Conservation (phyloP, 2,113 vertebrate species). For the Rhinolophus ferrumequinum region DNA sequence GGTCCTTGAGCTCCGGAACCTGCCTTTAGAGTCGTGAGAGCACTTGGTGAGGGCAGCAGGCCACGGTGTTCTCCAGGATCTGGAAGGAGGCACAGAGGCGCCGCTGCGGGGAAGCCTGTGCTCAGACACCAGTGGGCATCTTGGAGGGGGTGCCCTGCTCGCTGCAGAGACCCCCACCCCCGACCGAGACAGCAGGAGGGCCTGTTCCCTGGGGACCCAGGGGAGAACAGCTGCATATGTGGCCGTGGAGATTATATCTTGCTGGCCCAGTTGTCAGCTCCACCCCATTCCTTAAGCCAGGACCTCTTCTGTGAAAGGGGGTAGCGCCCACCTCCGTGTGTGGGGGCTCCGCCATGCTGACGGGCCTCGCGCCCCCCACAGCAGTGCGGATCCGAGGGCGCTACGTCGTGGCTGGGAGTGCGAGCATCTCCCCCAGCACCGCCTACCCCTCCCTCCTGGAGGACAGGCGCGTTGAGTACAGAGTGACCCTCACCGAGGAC, state of each 20-base stretch:
- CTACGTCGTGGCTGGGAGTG: constrained; percentile 90
- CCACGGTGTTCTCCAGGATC: accelerated
- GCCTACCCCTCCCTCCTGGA: constrained; percentile 92
- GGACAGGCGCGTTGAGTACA: constrained; percentile 88
- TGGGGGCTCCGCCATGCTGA: background rate
- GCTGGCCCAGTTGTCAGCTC: background rate
- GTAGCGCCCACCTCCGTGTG: accelerated
- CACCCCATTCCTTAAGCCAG: background rate
- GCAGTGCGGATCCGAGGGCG: constrained; percentile 87
- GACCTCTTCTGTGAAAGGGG: background rate
- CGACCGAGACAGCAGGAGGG: accelerated
- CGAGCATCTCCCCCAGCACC: constrained; percentile 86
- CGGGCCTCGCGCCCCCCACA: constrained; percentile 51
- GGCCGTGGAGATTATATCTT: accelerated
- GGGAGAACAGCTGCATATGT: background rate
- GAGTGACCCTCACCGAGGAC: constrained; percentile 89
- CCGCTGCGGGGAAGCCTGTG: accelerated
- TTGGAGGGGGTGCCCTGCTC: too few species aligned
- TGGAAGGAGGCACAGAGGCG: accelerated
- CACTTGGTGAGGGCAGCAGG: background rate
- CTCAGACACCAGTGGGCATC: background rate
- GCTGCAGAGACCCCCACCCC: background rate
- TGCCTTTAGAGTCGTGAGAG: too few species aligned
- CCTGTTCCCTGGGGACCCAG: accelerated
- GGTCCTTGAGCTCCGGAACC: background rate